Evolutionary conservation across 2,888 invertebrate genomes (phyloP).

Genomic region (Baronia brevicornis): DNA sequence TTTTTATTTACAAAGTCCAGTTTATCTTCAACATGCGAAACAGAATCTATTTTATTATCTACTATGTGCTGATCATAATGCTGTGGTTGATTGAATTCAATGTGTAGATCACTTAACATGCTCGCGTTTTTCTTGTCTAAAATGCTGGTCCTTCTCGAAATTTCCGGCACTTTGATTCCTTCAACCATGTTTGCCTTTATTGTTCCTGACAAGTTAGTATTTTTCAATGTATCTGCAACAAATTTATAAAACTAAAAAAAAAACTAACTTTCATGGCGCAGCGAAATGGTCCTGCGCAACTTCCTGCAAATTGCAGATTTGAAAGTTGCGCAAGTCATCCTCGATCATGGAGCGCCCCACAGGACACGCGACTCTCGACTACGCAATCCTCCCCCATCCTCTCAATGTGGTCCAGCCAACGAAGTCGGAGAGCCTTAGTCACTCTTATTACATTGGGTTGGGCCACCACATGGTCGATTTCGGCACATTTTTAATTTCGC

Average conservation of each 20-base stretch:
- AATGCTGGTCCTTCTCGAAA: constrained; percentile 33
- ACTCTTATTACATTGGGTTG: too few relatives aligned
- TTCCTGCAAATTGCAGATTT: too few relatives aligned
- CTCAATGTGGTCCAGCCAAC: too few relatives aligned
- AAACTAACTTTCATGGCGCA: constrained; percentile 2
- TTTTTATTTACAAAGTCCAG: constrained; percentile 27
- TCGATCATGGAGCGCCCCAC: too few relatives aligned
- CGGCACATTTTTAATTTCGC: too few relatives aligned
- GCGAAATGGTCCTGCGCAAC: too few relatives aligned
- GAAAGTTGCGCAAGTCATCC: too few relatives aligned
- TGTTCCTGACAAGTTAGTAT: constrained; percentile 42
- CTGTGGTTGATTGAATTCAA: constrained; percentile 43
- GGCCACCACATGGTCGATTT: too few relatives aligned
- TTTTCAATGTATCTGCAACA: constrained; percentile 49
- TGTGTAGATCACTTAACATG: constrained; percentile 35
- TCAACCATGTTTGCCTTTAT: constrained; percentile 40
- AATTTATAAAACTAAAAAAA: constrained; percentile 3
- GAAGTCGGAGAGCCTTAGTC: too few relatives aligned
- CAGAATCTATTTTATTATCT: constrained; percentile 53
- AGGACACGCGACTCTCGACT: too few relatives aligned
- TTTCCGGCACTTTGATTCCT: constrained; percentile 20
- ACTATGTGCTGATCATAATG: constrained; percentile 37
- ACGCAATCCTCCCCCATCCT: too few relatives aligned
- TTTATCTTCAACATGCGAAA: constrained; percentile 31
- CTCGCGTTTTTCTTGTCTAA: constrained; percentile 29